Evolutionary conservation across 2,113 vertebrate genomes (phyloP).

Genomic region (Corvus moneduloides): DNA sequence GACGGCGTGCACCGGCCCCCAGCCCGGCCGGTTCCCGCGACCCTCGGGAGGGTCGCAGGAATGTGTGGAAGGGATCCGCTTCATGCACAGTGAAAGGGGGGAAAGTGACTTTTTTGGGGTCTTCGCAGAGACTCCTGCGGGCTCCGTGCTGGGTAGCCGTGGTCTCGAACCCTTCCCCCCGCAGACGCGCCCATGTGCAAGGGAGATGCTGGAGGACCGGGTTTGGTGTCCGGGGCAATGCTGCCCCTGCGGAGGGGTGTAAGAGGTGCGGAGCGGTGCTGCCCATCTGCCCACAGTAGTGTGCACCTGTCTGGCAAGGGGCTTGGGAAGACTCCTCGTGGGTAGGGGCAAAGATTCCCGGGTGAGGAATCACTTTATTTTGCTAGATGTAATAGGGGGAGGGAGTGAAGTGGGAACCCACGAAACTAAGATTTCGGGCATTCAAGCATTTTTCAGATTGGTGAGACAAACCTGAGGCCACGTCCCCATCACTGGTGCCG

Average conservation of each 20-base stretch:
- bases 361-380: not conserved
- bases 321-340: not conserved
- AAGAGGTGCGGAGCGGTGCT: not conserved
- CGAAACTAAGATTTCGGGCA: not conserved
- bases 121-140: fast-evolving
- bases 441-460: not conserved
- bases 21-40: not conserved
- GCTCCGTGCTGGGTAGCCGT: fast-evolving
- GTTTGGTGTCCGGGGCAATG: not conserved
- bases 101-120: not conserved
- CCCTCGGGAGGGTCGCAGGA: not conserved
- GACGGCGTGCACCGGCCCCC: not conserved
- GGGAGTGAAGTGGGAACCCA: fast-evolving
- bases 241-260: not conserved
- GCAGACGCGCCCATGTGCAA: not conserved
- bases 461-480: not conserved
- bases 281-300: fast-evolving
- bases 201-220: not conserved
- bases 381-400: fast-evolving
- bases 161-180: no score
- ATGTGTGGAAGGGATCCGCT: not conserved
- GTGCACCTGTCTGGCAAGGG: not conserved
- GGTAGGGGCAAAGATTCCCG: not conserved
- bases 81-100: no score
- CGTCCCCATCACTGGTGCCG: fast-evolving